Evolutionary conservation across 2,888 invertebrate species (phyloP).

Genomic region (Leucophora obtusa): DNA sequence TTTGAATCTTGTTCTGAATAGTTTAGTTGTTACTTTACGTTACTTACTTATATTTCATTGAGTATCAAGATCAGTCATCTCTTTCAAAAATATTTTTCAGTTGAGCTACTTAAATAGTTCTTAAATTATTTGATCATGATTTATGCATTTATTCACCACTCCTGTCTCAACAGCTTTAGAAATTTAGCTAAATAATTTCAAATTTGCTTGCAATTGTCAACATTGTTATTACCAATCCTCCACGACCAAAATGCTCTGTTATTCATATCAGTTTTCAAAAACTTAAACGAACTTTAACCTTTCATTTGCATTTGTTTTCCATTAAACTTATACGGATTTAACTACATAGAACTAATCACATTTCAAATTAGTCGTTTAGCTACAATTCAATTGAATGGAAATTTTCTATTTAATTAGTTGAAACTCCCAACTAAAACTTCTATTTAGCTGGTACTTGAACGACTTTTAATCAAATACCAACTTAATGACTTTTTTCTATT

Average conservation of each 20-base stretch:
- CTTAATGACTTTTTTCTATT: slow-evolving; percentile 27
- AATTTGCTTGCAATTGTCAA: not conserved
- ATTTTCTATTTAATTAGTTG: slow-evolving; percentile 50
- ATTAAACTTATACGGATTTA: not conserved
- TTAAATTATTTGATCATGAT: not conserved
- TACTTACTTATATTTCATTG: too few species aligned
- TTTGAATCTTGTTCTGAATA: too few species aligned
- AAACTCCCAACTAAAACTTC: slow-evolving; percentile 23
- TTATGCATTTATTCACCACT: not conserved
- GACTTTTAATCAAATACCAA: slow-evolving; percentile 40
- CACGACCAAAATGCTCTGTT: not conserved
- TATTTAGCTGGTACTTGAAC: slow-evolving; percentile 1
- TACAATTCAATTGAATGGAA: slow-evolving; percentile 48
- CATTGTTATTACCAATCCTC: not conserved
- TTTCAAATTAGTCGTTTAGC: slow-evolving; percentile 47
- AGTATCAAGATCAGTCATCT: too few species aligned
- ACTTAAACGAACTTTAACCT: too few species aligned
- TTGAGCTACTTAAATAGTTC: not conserved
- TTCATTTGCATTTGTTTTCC: too few species aligned
- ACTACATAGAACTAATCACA: slow-evolving; percentile 32
- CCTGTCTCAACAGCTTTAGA: not conserved
- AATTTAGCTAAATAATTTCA: not conserved
- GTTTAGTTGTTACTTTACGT: too few species aligned
- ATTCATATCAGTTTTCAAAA: not conserved
- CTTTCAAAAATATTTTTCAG: too few species aligned